phyloP scores from a whole-genome alignment of 2,113 vertebrate genomes.

The Lethenteron camtschaticum region DNA sequence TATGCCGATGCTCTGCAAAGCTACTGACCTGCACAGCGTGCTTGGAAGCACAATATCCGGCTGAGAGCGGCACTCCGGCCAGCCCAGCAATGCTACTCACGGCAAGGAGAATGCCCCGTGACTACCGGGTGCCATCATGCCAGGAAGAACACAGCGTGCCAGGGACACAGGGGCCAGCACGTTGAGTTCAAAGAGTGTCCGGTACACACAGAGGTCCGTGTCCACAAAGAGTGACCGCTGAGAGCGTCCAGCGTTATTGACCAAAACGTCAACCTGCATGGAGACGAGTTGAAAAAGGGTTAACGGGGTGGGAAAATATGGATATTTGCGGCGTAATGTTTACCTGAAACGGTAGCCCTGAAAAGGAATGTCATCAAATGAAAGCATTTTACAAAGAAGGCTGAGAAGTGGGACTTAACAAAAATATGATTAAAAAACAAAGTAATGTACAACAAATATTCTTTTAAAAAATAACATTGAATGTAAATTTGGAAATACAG shows the following conservation, averaged over 20 bases:
- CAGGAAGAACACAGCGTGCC: conserved; percentile 56
- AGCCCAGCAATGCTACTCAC: conserved; percentile 57
- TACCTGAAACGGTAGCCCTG: too few species aligned
- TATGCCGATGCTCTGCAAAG: too few species aligned
- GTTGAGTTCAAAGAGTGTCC: conserved; percentile 58
- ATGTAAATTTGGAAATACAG: too few species aligned
- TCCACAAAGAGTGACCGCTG: conserved; percentile 59
- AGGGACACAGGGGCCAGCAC: conserved; percentile 64
- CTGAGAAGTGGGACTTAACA: too few species aligned
- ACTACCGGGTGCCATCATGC: conserved; percentile 41
- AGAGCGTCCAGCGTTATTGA: conserved; percentile 64
- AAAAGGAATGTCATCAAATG: too few species aligned
- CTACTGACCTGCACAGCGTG: conserved; percentile 54
- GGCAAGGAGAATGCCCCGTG: conserved; percentile 42
- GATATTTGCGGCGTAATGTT: too few species aligned
- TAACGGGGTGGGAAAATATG: too few species aligned
- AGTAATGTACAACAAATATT: too few species aligned
- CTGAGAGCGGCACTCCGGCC: conserved; percentile 31
- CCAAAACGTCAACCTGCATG: conserved; percentile 49
- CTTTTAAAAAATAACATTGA: too few species aligned
- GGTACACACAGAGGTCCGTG: conserved; percentile 44
- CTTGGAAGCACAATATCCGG: conserved; percentile 68
- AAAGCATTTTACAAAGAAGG: too few species aligned
- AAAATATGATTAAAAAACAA: too few species aligned
- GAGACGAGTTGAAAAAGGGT: not conserved